Percentiles rank a stretch among this genome's conserved stretches.
Evolutionary conservation across 2,888 invertebrate species (phyloP).

Genomic region (Pediacus dermestoides): DNA sequence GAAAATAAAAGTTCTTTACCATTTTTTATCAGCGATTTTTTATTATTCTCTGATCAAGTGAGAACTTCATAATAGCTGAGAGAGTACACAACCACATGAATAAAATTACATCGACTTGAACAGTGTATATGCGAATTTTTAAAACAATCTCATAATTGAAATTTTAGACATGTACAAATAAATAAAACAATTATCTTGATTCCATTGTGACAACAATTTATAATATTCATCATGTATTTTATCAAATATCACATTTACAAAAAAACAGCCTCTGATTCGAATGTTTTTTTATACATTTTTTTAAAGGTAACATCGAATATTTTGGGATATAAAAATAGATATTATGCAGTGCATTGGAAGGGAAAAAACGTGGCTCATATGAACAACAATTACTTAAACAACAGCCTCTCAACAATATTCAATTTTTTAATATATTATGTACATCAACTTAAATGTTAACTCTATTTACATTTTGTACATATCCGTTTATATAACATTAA

Average conservation of each 20-base stretch:
- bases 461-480: conserved; percentile 33
- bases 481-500: conserved; percentile 26
- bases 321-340: conserved; percentile 45
- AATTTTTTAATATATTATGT: conserved; percentile 40
- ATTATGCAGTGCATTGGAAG: conserved; percentile 4
- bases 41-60: conserved; percentile 38
- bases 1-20: no score
- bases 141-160: conserved; percentile 35
- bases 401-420: conserved; percentile 44
- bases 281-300: conserved; percentile 19
- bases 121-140: no score
- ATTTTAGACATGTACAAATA: conserved; percentile 47
- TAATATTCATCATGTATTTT: conserved; percentile 47
- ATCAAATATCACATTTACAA: conserved; percentile 53
- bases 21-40: conserved; percentile 28
- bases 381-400: conserved; percentile 37
- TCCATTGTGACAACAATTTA: conserved; percentile 42
- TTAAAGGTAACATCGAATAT: conserved; percentile 44
- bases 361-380: conserved; percentile 7
- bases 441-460: conserved; percentile 28
- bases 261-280: conserved; percentile 48
- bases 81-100: conserved; percentile 45
- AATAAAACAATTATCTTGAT: no score
- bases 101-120: conserved; percentile 47
- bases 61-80: conserved; percentile 40